These are phyloP conservation scores for Mormyrus proboscirostris DNA, from an alignment of 2,797 vertebrate species.

Conservation along the genomic window DNA sequence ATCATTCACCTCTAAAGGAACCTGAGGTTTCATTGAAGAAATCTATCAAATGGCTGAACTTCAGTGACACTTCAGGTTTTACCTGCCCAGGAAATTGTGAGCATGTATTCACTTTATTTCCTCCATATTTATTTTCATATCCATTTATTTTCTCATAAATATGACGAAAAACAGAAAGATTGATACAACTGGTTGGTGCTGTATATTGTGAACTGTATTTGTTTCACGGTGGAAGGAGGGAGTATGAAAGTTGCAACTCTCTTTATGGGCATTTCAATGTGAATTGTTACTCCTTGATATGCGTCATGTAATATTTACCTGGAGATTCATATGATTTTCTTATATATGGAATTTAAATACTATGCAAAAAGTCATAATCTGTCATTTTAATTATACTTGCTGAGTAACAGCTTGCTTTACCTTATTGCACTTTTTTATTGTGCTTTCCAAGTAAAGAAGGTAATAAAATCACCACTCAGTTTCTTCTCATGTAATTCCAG, in stretches of 20 bases:
- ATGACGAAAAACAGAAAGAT: not conserved
- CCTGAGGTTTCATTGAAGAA: too few species aligned
- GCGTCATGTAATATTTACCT: not conserved
- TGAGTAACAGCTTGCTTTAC: not conserved
- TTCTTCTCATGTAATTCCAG: not conserved
- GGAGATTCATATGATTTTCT: not conserved
- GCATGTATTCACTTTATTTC: not conserved
- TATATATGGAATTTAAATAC: not conserved
- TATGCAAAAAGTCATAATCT: not conserved
- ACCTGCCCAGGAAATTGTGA: not conserved
- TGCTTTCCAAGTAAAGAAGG: not conserved
- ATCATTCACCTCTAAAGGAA: too few species aligned
- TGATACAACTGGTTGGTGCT: not conserved
- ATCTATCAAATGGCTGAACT: not conserved
- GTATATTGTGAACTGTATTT: not conserved
- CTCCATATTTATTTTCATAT: not conserved
- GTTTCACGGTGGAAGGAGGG: not conserved
- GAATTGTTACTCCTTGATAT: not conserved
- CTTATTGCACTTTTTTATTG: not conserved
- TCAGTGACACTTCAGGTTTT: not conserved
- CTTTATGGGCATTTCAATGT: not conserved
- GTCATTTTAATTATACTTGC: not conserved
- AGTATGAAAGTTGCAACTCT: not conserved
- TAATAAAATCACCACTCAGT: not conserved
- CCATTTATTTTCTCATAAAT: not conserved